Conservation (phyloP, 1,140 invertebrate genomes). For the Drosophila fuyamai region DNA sequence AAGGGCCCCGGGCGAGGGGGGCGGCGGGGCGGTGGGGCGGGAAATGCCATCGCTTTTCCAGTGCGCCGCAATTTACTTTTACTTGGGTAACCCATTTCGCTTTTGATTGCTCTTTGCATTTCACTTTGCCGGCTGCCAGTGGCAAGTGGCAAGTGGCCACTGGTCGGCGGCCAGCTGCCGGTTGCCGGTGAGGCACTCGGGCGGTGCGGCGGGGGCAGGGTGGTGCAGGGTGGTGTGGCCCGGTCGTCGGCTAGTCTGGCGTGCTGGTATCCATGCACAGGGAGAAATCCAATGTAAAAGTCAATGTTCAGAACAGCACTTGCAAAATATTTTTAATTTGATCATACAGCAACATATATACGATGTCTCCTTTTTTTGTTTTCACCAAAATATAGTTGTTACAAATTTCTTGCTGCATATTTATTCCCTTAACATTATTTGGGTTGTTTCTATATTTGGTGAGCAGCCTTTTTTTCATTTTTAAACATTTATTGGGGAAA, state of each 20-base stretch:
- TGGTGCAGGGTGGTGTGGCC: constrained; percentile 1
- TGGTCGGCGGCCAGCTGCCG: constrained; percentile 8
- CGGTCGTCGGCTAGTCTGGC: constrained; percentile 37
- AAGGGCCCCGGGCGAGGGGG: constrained; percentile 45
- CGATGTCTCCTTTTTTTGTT: too few relatives aligned
- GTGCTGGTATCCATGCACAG: constrained; percentile 12
- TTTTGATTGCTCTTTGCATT: constrained; percentile 77
- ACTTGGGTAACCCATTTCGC: constrained; percentile 75
- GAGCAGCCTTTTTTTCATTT: too few relatives aligned
- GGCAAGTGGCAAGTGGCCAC: constrained; percentile 4
- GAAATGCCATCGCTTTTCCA: constrained; percentile 39
- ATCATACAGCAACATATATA: too few relatives aligned
- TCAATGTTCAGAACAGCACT: too few relatives aligned
- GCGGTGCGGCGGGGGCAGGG: constrained; percentile 1
- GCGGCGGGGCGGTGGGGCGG: constrained; percentile 2
- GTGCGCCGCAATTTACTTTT: constrained; percentile 71
- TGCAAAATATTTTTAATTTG: too few relatives aligned
- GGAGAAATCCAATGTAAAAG: not conserved
- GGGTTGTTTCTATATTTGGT: too few relatives aligned
- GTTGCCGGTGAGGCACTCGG: constrained; percentile 22
- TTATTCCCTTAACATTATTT: too few relatives aligned
- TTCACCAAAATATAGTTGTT: too few relatives aligned
- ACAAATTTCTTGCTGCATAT: too few relatives aligned
- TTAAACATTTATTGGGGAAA: too few relatives aligned
- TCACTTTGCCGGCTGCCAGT: constrained; percentile 59